Evolutionary conservation across 2,797 vertebrate genomes (phyloP).

Genomic region (Huso huso): DNA sequence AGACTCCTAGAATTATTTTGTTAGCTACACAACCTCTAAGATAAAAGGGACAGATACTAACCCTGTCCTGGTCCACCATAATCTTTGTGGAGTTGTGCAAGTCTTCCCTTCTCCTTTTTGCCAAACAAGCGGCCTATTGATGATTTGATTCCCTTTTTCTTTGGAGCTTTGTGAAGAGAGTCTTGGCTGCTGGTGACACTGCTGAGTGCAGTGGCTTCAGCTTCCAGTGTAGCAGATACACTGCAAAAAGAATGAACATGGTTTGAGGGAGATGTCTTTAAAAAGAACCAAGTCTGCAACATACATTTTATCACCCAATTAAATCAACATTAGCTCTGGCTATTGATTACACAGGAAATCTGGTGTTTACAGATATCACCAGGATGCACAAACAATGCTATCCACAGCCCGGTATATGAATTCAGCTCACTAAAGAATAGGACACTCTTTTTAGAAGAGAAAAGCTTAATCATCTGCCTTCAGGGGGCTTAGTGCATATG

Average conservation of each 20-base stretch:
- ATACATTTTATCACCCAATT: no score
- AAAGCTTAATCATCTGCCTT: no score
- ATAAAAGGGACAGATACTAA: slow-evolving; percentile 17
- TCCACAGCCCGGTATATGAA: no score
- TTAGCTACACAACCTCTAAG: no score
- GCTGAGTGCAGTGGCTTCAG: slow-evolving; percentile 81
- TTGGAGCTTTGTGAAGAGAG: slow-evolving; percentile 93
- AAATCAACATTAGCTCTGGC: no score
- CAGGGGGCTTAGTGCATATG: no score
- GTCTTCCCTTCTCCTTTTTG: slow-evolving; percentile 94
- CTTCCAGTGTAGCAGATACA: slow-evolving; percentile 78
- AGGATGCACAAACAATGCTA: no score
- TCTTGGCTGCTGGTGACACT: slow-evolving; percentile 93
- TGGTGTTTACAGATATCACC: no score
- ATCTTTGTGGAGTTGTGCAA: slow-evolving; percentile 86
- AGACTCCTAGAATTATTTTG: neutral
- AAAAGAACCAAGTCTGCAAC: neutral
- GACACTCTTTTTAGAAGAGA: no score
- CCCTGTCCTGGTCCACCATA: slow-evolving; percentile 55
- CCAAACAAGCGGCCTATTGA: slow-evolving; percentile 97
- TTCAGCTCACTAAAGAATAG: no score
- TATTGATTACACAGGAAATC: no score
- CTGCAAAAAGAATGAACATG: slow-evolving; percentile 44
- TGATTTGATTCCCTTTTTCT: slow-evolving; percentile 98
- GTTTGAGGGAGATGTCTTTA: neutral